phyloP scores from a whole-genome alignment of 2,888 invertebrate species.

The Kuschelorhynchus macadamiae region DNA sequence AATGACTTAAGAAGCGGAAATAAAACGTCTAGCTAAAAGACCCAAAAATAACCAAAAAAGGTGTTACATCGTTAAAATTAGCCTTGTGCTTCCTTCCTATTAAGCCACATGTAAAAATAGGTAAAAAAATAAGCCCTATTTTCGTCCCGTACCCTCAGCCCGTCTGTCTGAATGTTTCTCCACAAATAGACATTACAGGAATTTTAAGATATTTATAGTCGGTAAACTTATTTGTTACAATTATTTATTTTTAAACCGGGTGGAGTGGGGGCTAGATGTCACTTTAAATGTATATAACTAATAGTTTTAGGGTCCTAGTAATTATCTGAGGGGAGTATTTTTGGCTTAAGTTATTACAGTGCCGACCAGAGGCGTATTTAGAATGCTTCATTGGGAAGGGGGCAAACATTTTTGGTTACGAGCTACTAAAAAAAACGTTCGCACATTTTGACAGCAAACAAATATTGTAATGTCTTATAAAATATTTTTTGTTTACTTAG shows the following conservation, averaged over 20 bases:
- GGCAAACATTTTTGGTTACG: too few relatives aligned
- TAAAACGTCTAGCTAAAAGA: constrained; percentile 14
- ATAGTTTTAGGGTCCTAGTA: constrained; percentile 35
- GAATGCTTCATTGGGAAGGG: too few relatives aligned
- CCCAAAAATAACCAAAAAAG: constrained; percentile 25
- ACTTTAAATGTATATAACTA: constrained; percentile 38
- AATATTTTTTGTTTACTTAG: too few relatives aligned
- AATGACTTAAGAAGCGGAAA: constrained; percentile 1
- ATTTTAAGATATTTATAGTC: constrained; percentile 41
- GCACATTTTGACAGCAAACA: too few relatives aligned
- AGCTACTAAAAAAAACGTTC: too few relatives aligned
- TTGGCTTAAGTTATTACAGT: too few relatives aligned
- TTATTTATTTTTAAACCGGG: constrained; percentile 44
- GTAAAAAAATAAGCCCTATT: constrained; percentile 47
- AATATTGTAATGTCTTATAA: too few relatives aligned
- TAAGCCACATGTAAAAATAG: constrained; percentile 44
- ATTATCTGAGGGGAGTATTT: constrained; percentile 28
- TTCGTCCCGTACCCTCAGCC: constrained; percentile 31
- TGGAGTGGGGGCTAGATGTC: constrained; percentile 23
- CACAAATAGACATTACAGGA: constrained; percentile 43
- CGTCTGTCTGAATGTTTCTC: constrained; percentile 42
- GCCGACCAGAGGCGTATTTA: too few relatives aligned
- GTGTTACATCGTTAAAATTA: constrained; percentile 32
- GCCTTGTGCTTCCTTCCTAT: constrained; percentile 41
- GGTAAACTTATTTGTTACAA: constrained; percentile 42